Base-by-base conservation (phyloP, 2,888 invertebrate species). In the Tholera decimalis region DNA sequence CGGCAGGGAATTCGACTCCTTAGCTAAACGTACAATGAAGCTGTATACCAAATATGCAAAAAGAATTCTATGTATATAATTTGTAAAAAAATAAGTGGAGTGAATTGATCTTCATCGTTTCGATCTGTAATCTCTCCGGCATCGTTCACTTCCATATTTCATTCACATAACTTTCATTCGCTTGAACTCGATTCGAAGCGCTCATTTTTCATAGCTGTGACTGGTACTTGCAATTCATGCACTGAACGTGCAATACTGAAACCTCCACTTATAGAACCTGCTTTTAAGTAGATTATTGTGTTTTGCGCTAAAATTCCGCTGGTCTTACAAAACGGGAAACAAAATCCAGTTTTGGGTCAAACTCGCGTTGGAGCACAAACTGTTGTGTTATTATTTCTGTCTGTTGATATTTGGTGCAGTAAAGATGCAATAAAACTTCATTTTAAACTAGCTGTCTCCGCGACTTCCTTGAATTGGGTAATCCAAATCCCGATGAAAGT, bases 111-210 rank as follows among this genome's bases (percentile, higher is more conserved):
- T 44, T 68, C 55, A 56, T 51, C 59, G 18, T 26, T 5, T 33
- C 35, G 58, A 76, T 56, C 55, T 67, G 43, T 67, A 61, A 74
- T 67, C 60, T 77, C 51, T 43, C 62, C 47, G 47, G 58, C 30
- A 65, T 64, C 53, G 35, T 71, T 33, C 65, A 41, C 76, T 71
- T 43, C 60, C 60, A 74, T 74, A 74, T 74, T 74, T 74, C 72
- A 74, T 71, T 56, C 71, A 49, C 53, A 76, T 60, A 75, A 74
- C 65, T 71, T 74, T 76, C 76, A 71, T 76, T 74, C 72, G 71
- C 49, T 74, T 71, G 66, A 74, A 73, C 73, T 76, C 65, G 56
- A 71, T 73, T 46, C 76, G 57, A 66, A 66, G 57, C 72, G 76
- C 65, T 71, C 73, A 74, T 74, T 76, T 74, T 76, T 74, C 73